phyloP scores from a whole-genome alignment of 1,140 invertebrate genomes.

The Phthorimaea operculella region DNA sequence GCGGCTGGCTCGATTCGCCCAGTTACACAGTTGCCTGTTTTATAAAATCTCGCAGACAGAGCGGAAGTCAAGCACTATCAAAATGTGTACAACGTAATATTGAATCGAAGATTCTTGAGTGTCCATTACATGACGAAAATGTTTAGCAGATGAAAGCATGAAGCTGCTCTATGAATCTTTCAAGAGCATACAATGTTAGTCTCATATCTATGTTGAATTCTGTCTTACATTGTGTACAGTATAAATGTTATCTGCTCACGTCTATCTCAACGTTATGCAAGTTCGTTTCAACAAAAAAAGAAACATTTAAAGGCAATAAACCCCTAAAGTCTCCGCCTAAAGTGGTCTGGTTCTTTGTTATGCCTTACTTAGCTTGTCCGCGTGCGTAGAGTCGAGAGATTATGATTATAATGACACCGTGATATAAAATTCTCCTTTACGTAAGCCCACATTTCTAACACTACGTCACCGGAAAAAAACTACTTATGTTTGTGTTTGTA shows the following conservation, averaged over 20 bases:
- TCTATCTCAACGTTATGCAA: neutral
- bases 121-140: too few relatives aligned
- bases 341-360: too few relatives aligned
- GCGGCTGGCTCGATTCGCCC: neutral
- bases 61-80: too few relatives aligned
- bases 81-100: too few relatives aligned
- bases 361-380: neutral
- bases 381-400: neutral
- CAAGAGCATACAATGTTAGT: neutral
- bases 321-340: neutral
- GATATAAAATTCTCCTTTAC: neutral
- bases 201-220: neutral
- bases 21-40: neutral
- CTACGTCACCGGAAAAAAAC: too few relatives aligned
- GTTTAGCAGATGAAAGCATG: too few relatives aligned
- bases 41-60: too few relatives aligned
- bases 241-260: neutral
- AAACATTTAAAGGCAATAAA: neutral
- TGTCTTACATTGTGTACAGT: neutral
- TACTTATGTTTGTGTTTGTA: too few relatives aligned
- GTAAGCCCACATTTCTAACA: neutral
- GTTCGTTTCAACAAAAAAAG: neutral
- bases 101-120: too few relatives aligned
- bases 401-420: neutral
- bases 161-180: neutral